Conservation (phyloP, 2,113 vertebrate species). For the Ellobius talpinus region DNA sequence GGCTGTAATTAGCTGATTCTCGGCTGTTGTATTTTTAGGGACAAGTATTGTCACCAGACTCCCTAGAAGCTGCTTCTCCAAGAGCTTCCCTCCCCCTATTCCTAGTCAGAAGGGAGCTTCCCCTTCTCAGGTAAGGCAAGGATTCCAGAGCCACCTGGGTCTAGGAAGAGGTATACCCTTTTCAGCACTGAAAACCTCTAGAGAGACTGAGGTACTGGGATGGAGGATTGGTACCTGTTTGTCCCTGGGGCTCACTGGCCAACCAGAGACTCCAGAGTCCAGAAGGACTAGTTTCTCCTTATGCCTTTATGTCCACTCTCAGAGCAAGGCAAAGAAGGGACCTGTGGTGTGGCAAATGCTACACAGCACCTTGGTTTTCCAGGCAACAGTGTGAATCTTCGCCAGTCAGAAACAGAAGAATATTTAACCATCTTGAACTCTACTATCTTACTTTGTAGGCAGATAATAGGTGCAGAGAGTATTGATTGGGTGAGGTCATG, state of each 20-base stretch:
- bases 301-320: not conserved
- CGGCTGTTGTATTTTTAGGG: conserved; percentile 75
- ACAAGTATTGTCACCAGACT: conserved; percentile 71
- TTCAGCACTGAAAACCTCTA: not conserved
- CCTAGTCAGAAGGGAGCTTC: not conserved
- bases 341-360: rapidly evolving
- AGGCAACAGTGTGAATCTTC: not conserved
- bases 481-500: not conserved
- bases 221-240: rapidly evolving
- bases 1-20: conserved; percentile 74
- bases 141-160: not conserved
- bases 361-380: not conserved
- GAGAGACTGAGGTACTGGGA: not conserved
- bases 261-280: not conserved
- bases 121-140: not conserved
- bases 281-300: not conserved
- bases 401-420: not conserved
- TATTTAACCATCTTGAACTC: not conserved
- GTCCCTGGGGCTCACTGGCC: not conserved
- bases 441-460: not conserved
- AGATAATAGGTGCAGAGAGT: not conserved
- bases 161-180: not conserved
- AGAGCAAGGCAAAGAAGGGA: not conserved
- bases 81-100: not conserved
- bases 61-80: conserved; percentile 17